phyloP scores from a whole-genome alignment of 2,797 vertebrate genomes.

The Streptopelia turtur region DNA sequence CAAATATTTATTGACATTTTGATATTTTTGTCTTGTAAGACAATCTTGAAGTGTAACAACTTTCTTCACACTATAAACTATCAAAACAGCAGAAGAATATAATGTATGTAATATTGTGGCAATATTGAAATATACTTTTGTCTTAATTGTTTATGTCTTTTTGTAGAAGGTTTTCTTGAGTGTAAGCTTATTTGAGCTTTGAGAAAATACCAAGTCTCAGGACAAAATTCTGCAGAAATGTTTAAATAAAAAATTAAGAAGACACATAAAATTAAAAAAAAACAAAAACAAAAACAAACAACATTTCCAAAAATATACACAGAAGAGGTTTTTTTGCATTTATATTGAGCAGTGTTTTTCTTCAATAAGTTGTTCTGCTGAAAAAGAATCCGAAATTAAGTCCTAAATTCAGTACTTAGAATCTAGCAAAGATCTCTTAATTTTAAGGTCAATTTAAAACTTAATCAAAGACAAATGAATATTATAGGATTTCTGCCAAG shows the following conservation, averaged over 20 bases:
- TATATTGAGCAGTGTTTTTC: background rate
- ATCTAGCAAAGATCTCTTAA: slow-evolving; percentile 16
- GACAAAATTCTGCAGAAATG: background rate
- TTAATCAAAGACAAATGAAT: slow-evolving; percentile 67
- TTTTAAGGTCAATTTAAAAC: slow-evolving; percentile 67
- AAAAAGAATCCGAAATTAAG: background rate
- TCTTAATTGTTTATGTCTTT: background rate
- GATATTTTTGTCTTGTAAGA: background rate
- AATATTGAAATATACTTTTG: background rate
- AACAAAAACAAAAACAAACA: fast-evolving
- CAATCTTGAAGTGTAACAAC: background rate
- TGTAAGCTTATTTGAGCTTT: background rate
- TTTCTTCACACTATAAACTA: background rate
- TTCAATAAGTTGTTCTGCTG: background rate
- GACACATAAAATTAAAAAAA: background rate
- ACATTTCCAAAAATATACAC: background rate
- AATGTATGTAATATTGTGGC: background rate
- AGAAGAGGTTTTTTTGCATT: background rate
- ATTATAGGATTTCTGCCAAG: slow-evolving; percentile 54
- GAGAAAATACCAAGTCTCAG: background rate
- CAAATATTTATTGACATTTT: background rate
- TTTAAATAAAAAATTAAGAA: background rate
- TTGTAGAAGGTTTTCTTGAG: background rate
- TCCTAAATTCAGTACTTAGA: background rate
- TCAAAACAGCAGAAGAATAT: background rate